Percentiles rank a stretch among this genome's conserved stretches.
Evolutionary conservation across 2,113 vertebrate species (phyloP).

Genomic region (Microcebus tavaratra): DNA sequence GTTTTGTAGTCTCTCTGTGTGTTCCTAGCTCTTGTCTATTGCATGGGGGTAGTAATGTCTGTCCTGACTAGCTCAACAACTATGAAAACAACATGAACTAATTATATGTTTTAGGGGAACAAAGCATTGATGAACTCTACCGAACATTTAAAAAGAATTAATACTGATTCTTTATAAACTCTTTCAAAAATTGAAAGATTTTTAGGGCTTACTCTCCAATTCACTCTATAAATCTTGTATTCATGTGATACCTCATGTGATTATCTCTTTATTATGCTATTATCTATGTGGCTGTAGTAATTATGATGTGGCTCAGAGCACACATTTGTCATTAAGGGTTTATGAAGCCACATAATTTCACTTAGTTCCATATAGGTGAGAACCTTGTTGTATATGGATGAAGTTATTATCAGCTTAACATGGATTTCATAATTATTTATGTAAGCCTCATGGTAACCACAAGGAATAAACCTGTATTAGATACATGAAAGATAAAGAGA

Average conservation of each 20-base stretch:
- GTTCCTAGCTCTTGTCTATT: neutral
- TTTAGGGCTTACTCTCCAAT: neutral
- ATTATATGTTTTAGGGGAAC: neutral
- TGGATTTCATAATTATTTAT: neutral
- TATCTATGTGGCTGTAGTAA: neutral
- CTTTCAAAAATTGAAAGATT: neutral
- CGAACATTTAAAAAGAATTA: neutral
- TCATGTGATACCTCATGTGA: neutral
- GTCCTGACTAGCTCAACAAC: neutral
- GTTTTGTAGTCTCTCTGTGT: neutral
- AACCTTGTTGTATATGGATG: neutral
- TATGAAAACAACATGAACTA: neutral
- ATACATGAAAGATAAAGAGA: neutral
- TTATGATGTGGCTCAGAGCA: neutral
- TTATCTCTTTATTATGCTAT: neutral
- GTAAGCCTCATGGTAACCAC: neutral
- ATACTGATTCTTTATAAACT: neutral
- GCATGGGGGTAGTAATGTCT: neutral
- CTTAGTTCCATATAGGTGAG: neutral
- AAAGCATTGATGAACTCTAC: neutral
- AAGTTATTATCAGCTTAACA: neutral
- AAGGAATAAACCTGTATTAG: neutral
- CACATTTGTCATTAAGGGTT: neutral
- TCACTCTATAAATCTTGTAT: neutral
- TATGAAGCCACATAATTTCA: neutral